These are phyloP conservation scores for Pimpla rufipes DNA, from an alignment of 2,888 invertebrate genomes.

Conservation along the genomic window DNA sequence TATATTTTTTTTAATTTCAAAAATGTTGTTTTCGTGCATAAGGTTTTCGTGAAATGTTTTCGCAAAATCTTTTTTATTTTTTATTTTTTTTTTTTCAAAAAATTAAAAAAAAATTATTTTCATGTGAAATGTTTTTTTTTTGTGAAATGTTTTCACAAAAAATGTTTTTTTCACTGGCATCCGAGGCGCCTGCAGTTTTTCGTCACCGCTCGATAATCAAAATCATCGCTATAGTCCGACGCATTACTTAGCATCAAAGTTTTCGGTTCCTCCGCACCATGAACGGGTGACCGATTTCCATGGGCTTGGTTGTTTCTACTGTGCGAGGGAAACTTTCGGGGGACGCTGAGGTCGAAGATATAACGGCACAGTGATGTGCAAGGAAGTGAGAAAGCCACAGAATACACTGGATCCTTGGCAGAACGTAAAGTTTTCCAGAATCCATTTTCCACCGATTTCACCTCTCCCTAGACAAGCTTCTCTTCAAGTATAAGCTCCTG, in stretches of 20 bases:
- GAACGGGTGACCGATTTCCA: neutral
- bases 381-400: constrained; percentile 17
- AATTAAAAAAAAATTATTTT: no score
- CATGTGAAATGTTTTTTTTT: no score
- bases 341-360: neutral
- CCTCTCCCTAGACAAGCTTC: constrained; percentile 1
- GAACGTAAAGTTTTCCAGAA: constrained; percentile 33
- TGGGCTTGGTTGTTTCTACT: neutral
- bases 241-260: neutral
- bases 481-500: constrained; percentile 16
- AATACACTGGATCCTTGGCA: neutral
- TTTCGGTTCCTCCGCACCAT: neutral
- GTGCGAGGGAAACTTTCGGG: constrained; percentile 16
- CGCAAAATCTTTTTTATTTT: no score
- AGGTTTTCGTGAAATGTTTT: no score
- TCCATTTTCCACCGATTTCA: constrained; percentile 27
- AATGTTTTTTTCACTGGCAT: no score
- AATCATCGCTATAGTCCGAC: constrained; percentile 34
- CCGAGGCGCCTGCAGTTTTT: neutral
- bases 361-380: neutral
- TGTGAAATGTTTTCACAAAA: no score
- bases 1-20: constrained; percentile 8
- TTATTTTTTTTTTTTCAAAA: no score
- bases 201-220: constrained; percentile 49
- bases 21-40: no score